phyloP scores from a whole-genome alignment of 2,888 invertebrate genomes.

The Cryptocheilus praepositus region DNA sequence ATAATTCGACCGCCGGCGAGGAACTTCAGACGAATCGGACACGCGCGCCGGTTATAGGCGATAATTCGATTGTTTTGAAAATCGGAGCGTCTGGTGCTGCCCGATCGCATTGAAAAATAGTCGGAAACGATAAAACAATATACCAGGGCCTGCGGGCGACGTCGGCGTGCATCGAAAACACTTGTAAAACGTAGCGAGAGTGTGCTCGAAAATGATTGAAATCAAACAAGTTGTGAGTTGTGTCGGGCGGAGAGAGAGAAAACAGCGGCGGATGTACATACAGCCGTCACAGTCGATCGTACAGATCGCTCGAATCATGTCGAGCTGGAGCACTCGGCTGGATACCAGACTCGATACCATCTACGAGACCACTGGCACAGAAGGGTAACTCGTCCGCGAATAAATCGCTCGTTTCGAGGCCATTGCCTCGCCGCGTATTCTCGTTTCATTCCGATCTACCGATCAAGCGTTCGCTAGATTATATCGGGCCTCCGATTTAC shows the following conservation, averaged over 20 bases:
- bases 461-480: constrained; percentile 26
- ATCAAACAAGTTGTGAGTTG: constrained; percentile 51
- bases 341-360: constrained; percentile 32
- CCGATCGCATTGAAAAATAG: constrained; percentile 41
- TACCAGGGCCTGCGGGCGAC: constrained; percentile 24
- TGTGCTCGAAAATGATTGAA: constrained; percentile 55
- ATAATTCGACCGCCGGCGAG: constrained; percentile 32
- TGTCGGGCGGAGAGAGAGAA: constrained; percentile 17
- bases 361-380: constrained; percentile 37
- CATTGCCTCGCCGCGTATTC: constrained; percentile 28
- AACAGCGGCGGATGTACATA: constrained; percentile 1
- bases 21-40: constrained; percentile 23
- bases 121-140: constrained; percentile 55
- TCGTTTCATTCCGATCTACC: constrained; percentile 22
- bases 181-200: constrained; percentile 54
- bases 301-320: constrained; percentile 37
- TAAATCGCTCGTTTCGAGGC: constrained; percentile 38
- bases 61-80: constrained; percentile 44
- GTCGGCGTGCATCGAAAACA: constrained; percentile 36
- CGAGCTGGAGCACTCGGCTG: constrained; percentile 20
- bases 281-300: not conserved
- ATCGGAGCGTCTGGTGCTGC: constrained; percentile 41
- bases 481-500: constrained; percentile 27
- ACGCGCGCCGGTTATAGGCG: constrained; percentile 5
- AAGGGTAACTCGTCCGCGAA: constrained; percentile 36